These are phyloP conservation scores for Nylanderia fulva DNA, from an alignment of 1,140 invertebrate genomes.

Conservation along the genomic window DNA sequence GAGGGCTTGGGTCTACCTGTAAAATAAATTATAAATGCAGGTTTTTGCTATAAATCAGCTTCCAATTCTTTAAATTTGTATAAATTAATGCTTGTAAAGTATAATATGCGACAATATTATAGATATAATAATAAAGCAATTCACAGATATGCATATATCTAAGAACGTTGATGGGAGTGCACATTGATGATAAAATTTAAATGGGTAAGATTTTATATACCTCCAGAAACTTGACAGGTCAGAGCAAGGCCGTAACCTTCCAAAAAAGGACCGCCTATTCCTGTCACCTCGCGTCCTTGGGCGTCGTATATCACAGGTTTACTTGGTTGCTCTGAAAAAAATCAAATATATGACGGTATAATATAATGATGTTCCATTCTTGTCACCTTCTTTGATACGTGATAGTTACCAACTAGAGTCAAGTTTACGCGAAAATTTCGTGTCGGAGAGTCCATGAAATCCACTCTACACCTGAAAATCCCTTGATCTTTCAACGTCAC, in stretches of 20 bases:
- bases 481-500: slow-evolving; percentile 92
- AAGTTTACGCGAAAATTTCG: slow-evolving; percentile 94
- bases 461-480: slow-evolving; percentile 93
- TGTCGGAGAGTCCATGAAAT: slow-evolving; percentile 94
- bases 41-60: not conserved
- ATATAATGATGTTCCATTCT: not conserved
- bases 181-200: not conserved
- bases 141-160: not conserved
- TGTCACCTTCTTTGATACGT: not conserved
- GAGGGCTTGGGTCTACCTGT: slow-evolving; percentile 90
- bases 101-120: too few relatives aligned
- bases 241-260: slow-evolving; percentile 93
- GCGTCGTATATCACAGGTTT: slow-evolving; percentile 92
- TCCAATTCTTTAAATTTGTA: not conserved
- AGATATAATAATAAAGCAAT: not conserved
- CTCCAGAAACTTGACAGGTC: slow-evolving; percentile 93
- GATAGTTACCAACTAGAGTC: slow-evolving; percentile 92
- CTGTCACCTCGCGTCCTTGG: slow-evolving; percentile 91
- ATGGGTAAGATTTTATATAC: slow-evolving; percentile 85
- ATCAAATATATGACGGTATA: not conserved
- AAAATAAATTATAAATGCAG: not conserved
- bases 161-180: not conserved
- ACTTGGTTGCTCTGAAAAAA: slow-evolving; percentile 90
- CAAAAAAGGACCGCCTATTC: slow-evolving; percentile 92
- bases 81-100: not conserved